Base-by-base conservation (phyloP, 2,797 vertebrate species). In the Darevskia mixta region DNA sequence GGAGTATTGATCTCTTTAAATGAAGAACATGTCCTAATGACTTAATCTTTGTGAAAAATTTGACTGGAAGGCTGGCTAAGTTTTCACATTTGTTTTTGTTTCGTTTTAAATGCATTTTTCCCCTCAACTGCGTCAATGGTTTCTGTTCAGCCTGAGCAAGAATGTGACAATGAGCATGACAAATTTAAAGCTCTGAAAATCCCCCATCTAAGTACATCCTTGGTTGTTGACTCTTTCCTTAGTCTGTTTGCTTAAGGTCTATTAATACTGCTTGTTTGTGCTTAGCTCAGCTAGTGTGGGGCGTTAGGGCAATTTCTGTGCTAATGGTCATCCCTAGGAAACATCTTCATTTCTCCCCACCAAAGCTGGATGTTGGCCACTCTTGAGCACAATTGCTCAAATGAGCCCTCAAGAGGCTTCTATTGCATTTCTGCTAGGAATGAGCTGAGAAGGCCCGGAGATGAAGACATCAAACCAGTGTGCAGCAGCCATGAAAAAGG, bases 201-300 rank as follows among this genome's bases (percentile, higher is more conserved):
- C 23, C 23, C n/a, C 29, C 8, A 29, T 11, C n/a, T 43, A 13
- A 8, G 45, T 27, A 18, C 43, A 35, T 17, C 4, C 67, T 41
- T n/a, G 9, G 32, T n/a, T 43, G 43, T 87, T 72, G 79, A 81
- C 67, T 80, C 38, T 64, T 73, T 8, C 61, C 25, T 72, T 29
- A 6, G 10, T 72, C 66, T 61, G 67, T 80, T 86, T 80, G 67
- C 67, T 61, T 20, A 73, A 61, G 77, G 45, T 86, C 77, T 58
- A 58, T 86, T 86, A 86, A 86, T 35, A n/a, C 27, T 55, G 49
- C 55, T 79, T 78, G 27, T 79, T 86, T 86, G 45, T 72, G 45
- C 85, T 41, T 38, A 86, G 67, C 66, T 58, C 32, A 27, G 43
- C 25, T 41, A 38, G 32, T 11, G 23, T 61, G 78, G 66, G 43